Conservation (phyloP, 2,113 vertebrate species). For the Neodon shergylaensis region DNA sequence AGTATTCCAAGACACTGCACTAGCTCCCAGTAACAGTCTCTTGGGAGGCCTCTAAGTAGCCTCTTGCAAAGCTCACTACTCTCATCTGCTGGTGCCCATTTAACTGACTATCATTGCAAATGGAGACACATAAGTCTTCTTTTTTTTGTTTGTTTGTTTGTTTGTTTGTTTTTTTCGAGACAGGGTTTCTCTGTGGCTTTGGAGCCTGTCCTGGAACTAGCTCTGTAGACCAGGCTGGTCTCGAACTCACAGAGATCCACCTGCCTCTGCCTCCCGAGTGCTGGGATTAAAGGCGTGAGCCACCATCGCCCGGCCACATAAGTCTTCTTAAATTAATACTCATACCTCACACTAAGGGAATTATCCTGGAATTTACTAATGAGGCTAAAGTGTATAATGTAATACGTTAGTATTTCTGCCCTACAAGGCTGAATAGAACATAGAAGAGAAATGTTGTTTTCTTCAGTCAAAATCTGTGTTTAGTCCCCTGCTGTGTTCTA, state of each 20-base stretch:
- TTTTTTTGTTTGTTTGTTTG: no score
- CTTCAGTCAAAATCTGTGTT: not conserved
- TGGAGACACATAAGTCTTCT: not conserved
- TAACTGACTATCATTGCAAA: not conserved
- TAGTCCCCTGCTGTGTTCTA: not conserved
- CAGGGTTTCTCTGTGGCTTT: no score
- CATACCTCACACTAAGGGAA: not conserved
- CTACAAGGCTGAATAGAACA: not conserved
- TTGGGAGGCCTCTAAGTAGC: not conserved
- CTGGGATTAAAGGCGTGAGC: no score
- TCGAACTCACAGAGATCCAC: no score
- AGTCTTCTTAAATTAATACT: not conserved
- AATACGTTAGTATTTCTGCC: not conserved
- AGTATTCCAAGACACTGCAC: not conserved
- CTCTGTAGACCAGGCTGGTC: no score
- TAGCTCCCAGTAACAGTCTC: not conserved
- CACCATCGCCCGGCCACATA: no score
- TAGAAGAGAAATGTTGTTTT: not conserved
- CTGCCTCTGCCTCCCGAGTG: no score
- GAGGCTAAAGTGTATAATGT: not conserved
- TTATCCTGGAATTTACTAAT: not conserved
- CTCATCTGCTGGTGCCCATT: not conserved
- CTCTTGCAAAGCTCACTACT: not conserved
- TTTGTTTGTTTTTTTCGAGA: no score
- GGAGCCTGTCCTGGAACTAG: no score